A percentile compares a stretch with the other conserved stretches of the same genome.
Conservation (phyloP, 2,113 vertebrate genomes). For the Kryptolebias marmoratus region DNA sequence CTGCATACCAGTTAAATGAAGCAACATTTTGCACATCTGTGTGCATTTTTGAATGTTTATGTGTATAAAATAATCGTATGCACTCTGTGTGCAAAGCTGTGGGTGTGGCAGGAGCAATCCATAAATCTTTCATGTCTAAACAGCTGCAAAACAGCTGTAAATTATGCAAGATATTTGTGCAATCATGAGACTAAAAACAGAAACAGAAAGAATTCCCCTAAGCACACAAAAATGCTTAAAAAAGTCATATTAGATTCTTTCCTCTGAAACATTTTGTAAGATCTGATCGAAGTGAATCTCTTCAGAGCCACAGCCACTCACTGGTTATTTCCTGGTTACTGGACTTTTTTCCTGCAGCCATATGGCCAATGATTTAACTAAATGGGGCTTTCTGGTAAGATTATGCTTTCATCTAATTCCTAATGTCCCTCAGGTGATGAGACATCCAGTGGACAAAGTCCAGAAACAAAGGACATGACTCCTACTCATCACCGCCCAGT, state of each 20-base stretch:
- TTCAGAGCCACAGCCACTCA: neutral
- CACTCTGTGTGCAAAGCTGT: slow-evolving; percentile 22
- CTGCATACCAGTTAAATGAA: slow-evolving; percentile 34
- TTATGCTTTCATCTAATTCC: neutral
- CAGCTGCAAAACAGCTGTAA: slow-evolving; percentile 58
- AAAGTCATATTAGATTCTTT: neutral
- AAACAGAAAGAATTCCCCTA: slow-evolving; percentile 23
- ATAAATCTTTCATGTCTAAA: slow-evolving; percentile 61
- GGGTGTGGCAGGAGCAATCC: slow-evolving; percentile 35
- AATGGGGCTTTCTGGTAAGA: neutral
- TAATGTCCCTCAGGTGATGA: slow-evolving; percentile 45
- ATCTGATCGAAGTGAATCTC: neutral
- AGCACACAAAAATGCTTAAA: neutral
- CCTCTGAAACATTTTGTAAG: neutral
- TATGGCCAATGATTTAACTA: too few relatives aligned
- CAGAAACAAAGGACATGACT: slow-evolving; percentile 31
- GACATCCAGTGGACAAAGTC: slow-evolving; percentile 51
- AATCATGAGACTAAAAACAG: slow-evolving; percentile 42
- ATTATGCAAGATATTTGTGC: slow-evolving; percentile 40
- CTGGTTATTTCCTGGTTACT: neutral
- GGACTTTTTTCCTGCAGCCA: too few relatives aligned
- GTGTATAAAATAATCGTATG: slow-evolving; percentile 27
- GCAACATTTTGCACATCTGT: slow-evolving; percentile 44
- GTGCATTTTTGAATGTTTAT: slow-evolving; percentile 11
- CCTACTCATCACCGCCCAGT: slow-evolving; percentile 26